Percentiles rank a stretch among this genome's conserved stretches.
Evolutionary conservation across 2,797 vertebrate genomes (phyloP).

Genomic region (Botia kubotai): DNA sequence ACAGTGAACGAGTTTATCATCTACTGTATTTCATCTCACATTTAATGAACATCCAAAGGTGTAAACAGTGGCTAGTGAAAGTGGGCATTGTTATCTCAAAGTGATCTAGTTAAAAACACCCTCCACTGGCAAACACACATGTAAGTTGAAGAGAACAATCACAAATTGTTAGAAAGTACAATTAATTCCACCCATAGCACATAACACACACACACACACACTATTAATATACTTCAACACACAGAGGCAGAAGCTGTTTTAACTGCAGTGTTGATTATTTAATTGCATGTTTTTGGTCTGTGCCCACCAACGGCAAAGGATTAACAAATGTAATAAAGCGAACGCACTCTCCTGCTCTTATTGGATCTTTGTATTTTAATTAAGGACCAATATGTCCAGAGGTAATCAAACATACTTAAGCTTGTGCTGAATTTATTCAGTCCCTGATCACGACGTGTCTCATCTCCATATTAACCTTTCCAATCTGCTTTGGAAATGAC

Average conservation of each 20-base stretch:
- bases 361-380: slow-evolving; percentile 1
- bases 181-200: slow-evolving; percentile 73
- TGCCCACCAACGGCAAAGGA: not conserved
- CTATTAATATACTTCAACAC: too few relatives aligned
- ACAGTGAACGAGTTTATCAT: slow-evolving; percentile 1
- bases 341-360: slow-evolving; percentile 3
- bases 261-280: slow-evolving; percentile 31
- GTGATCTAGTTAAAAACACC: slow-evolving; percentile 54
- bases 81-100: slow-evolving; percentile 79
- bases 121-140: slow-evolving; percentile 39
- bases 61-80: slow-evolving; percentile 93
- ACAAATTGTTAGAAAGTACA: slow-evolving; percentile 81
- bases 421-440: slow-evolving; percentile 1
- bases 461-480: not conserved
- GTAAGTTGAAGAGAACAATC: slow-evolving; percentile 57
- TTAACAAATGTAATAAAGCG: slow-evolving; percentile 38
- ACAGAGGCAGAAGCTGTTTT: not conserved
- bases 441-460: not conserved
- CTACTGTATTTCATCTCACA: slow-evolving; percentile 49
- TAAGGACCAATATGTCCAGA: slow-evolving; percentile 12
- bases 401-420: slow-evolving; percentile 1
- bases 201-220: not conserved
- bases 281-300: slow-evolving; percentile 21
- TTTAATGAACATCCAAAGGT: slow-evolving; percentile 95
- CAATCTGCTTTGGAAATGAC: not conserved